phyloP scores from a whole-genome alignment of 2,888 invertebrate species.

The Nephrotoma flavescens region DNA sequence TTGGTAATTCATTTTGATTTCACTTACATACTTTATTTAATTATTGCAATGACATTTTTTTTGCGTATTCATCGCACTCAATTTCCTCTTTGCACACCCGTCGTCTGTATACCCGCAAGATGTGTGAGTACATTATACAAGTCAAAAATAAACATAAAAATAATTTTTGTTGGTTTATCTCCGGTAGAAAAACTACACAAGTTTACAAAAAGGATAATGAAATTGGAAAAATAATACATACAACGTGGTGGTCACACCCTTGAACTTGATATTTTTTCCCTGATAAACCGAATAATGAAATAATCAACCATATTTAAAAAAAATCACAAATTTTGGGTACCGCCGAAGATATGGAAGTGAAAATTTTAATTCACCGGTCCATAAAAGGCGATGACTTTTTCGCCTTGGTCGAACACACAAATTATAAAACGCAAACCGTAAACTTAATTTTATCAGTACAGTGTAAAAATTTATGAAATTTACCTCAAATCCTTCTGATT shows the following conservation, averaged over 20 bases:
- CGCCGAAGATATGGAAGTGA: not conserved
- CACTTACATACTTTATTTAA: not conserved
- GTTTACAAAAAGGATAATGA: not conserved
- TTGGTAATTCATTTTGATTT: not conserved
- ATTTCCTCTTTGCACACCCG: not conserved
- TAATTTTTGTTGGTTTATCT: not conserved
- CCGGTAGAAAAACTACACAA: not conserved
- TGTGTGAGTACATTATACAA: not conserved
- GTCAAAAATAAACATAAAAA: not conserved
- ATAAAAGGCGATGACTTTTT: constrained; percentile 5
- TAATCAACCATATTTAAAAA: not conserved
- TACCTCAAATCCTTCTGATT: constrained; percentile 86
- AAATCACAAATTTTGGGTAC: not conserved
- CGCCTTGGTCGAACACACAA: not conserved
- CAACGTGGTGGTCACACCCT: constrained; percentile 28
- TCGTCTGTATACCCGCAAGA: not conserved
- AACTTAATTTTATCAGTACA: not conserved
- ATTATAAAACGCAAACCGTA: not conserved
- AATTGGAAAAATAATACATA: not conserved
- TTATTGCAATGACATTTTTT: not conserved
- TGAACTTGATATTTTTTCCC: constrained; percentile 22
- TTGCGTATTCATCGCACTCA: not conserved
- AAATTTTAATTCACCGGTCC: not conserved
- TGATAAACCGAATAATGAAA: not conserved
- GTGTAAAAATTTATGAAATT: constrained; percentile 33